A percentile compares a stretch with the other conserved stretches of the same genome.
phyloP scores from a whole-genome alignment of 1,140 invertebrate species.

The Cherax destructor region DNA sequence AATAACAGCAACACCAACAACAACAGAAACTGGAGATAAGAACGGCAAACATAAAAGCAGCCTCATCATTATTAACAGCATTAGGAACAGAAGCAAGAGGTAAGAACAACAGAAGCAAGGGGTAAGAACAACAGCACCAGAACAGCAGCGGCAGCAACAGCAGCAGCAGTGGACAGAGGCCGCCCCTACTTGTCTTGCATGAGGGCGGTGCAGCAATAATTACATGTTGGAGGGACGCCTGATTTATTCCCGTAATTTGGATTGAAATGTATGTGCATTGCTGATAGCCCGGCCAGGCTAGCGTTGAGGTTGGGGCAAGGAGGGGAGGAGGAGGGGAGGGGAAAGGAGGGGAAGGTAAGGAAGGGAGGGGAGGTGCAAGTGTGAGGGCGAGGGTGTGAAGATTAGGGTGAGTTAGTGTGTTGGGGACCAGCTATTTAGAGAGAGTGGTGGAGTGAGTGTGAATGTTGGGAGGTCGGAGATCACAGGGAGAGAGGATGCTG shows the following conservation, averaged over 20 bases:
- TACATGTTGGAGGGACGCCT: slow-evolving; percentile 67
- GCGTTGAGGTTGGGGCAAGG: slow-evolving; percentile 32
- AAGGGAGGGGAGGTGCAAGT: neutral
- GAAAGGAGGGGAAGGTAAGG: neutral
- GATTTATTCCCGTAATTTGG: slow-evolving; percentile 69
- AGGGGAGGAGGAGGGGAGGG: slow-evolving; percentile 13
- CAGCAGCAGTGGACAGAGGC: slow-evolving; percentile 53
- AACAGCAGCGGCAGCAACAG: neutral
- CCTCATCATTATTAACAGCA: too few relatives aligned
- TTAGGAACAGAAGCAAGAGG: too few relatives aligned
- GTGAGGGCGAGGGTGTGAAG: slow-evolving; percentile 19
- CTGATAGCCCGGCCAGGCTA: slow-evolving; percentile 52
- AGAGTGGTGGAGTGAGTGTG: slow-evolving; percentile 26
- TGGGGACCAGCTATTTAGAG: slow-evolving; percentile 20
- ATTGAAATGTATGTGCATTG: slow-evolving; percentile 69
- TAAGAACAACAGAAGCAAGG: neutral
- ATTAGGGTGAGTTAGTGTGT: slow-evolving; percentile 15
- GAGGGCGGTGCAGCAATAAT: slow-evolving; percentile 66
- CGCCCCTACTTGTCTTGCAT: slow-evolving; percentile 67
- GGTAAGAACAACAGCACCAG: neutral
- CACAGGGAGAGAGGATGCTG: slow-evolving; percentile 8
- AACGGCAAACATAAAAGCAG: too few relatives aligned
- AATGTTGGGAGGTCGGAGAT: neutral
- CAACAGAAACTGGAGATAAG: too few relatives aligned
- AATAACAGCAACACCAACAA: too few relatives aligned